phyloP scores from a whole-genome alignment of 2,888 invertebrate species.

The Apodemia mormo region DNA sequence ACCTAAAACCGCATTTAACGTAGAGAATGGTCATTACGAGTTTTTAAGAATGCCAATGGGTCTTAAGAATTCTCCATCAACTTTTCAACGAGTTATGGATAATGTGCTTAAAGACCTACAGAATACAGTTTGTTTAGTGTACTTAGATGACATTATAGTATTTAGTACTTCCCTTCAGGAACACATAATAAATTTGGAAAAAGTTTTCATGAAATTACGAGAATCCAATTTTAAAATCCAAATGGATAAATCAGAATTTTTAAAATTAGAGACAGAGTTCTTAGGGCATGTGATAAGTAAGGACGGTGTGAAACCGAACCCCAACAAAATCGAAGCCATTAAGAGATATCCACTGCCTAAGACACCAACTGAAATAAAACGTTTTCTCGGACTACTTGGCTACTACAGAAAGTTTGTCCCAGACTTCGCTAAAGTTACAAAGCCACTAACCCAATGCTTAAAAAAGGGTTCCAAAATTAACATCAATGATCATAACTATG shows the following conservation, averaged over 20 bases:
- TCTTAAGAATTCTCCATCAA: too few species aligned
- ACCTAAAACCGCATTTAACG: conserved; percentile 34
- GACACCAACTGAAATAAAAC: too few species aligned
- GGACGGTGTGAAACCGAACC: too few species aligned
- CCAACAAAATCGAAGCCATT: too few species aligned
- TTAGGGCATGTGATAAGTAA: too few species aligned
- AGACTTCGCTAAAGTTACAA: conserved; percentile 27
- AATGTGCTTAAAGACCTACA: conserved; percentile 37
- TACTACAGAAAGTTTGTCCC: too few species aligned
- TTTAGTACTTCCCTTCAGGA: conserved; percentile 31
- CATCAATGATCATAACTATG: conserved; percentile 23
- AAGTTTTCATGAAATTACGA: too few species aligned
- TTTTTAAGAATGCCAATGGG: conserved; percentile 38
- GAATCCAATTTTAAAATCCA: too few species aligned
- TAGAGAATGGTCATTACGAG: conserved; percentile 37
- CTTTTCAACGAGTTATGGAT: too few species aligned
- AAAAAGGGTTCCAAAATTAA: neutral
- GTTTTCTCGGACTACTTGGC: too few species aligned
- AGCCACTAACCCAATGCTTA: neutral
- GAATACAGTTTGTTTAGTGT: conserved; percentile 39
- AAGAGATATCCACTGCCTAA: too few species aligned
- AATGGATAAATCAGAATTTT: conserved; percentile 31
- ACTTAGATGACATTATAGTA: conserved; percentile 46
- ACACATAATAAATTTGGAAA: conserved; percentile 24
- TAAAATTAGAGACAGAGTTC: conserved; percentile 41